Base-by-base conservation (phyloP, 37 sponge, comb jelly and placozoan genomes). In the Crambe crambe region DNA sequence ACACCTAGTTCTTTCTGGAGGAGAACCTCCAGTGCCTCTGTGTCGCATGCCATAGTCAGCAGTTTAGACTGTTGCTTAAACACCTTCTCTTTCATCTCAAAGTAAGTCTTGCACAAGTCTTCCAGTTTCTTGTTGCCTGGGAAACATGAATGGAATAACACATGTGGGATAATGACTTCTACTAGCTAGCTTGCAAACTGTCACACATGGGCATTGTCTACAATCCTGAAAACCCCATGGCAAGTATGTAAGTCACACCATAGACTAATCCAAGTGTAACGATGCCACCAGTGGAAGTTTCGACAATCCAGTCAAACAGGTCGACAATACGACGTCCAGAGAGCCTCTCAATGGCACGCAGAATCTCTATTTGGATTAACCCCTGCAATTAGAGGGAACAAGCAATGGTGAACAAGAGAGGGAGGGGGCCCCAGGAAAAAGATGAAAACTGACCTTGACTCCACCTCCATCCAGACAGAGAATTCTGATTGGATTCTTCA, bases 241-340 rank as follows among this genome's bases (percentile, higher is more conserved):
- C 8, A 69, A n/a, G 15, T 3, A 36, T 36, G 9, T n/a, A 30
- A 12, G 17, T n/a, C 87, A 82, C 42, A 89, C 89, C 70, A 65
- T 89, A 89, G 18, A 89, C 85, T 21, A 89, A 40, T 10, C 56
- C 80, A 20, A 89, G 75, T 26, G 85, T 79, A 15, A 84, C 32
- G 20, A 89, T 79, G 42, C 80, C 89, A 56, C 89, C 89, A 57
- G 80, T 89, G 12, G 78, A 75, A 25, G 89, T 89, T 0, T 85
- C 89, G 27, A 89, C 76, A 21, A 89, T 79, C 89, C 89, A 89
- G 42, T 89, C 89, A 79, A 89, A 89, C 43, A 89, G 67, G 56
- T 84, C 80, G n/a, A 39, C 66, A 6, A 89, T 83, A 73, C 12
- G 63, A n/a, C 2, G 27, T 12, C 80, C 80, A 5, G 89, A 72